Evolutionary conservation across 2,888 invertebrate species (phyloP).

Genomic region (Mellilla xanthometata): DNA sequence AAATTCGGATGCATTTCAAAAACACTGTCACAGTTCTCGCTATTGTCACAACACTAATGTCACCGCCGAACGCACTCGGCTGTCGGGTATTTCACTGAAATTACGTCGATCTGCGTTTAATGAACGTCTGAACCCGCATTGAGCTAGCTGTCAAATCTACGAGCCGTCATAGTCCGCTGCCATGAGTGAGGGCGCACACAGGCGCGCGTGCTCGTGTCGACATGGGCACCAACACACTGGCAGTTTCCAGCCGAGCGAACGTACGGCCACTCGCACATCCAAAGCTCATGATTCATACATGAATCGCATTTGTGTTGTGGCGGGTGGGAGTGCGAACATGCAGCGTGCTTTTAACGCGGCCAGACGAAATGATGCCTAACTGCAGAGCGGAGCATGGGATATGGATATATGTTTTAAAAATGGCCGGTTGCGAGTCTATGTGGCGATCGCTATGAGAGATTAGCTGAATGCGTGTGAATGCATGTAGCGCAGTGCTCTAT

Average conservation of each 20-base stretch:
- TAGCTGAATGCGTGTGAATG: conserved; percentile 79
- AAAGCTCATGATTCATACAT: conserved; percentile 69
- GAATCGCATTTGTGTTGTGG: conserved; percentile 66
- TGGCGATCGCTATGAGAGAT: conserved; percentile 76
- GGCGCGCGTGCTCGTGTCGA: conserved; percentile 61
- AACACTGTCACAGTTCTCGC: conserved; percentile 38
- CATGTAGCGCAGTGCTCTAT: conserved; percentile 66
- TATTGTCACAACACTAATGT: conserved; percentile 50
- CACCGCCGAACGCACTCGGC: conserved; percentile 60
- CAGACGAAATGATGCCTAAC: conserved; percentile 78
- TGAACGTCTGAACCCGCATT: conserved; percentile 83
- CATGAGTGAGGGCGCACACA: conserved; percentile 80
- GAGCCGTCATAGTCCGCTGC: conserved; percentile 83
- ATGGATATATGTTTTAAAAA: conserved; percentile 68
- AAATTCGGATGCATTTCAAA: conserved; percentile 44
- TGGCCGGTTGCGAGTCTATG: conserved; percentile 52
- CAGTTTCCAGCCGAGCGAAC: conserved; percentile 71
- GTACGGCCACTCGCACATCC: conserved; percentile 65
- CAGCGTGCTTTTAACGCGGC: conserved; percentile 79
- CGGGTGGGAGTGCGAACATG: conserved; percentile 82
- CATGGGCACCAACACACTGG: conserved; percentile 77
- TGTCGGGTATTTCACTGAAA: conserved; percentile 72
- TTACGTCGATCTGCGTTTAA: conserved; percentile 75
- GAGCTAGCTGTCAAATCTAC: conserved; percentile 84
- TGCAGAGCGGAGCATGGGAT: conserved; percentile 67